Percentiles rank a stretch among this genome's conserved stretches.
Conservation (phyloP, 2,888 invertebrate species). For the Agrenia bidenticulata region DNA sequence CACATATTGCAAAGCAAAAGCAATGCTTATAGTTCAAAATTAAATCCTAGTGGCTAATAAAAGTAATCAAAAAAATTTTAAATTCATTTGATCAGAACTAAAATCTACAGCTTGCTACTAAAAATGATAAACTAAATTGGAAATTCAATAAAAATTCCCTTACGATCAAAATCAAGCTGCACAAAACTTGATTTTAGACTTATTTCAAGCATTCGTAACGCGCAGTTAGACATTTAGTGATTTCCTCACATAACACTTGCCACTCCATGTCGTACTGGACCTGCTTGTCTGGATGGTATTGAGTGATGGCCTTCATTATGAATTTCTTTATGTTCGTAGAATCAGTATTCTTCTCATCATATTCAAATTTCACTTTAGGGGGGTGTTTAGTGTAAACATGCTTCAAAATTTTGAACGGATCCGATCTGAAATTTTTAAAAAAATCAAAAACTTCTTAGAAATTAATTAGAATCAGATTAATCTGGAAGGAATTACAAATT, state of each 20-base stretch:
- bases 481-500: no score
- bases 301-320: conserved; percentile 15
- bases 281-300: conserved; percentile 26
- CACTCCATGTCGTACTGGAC: conserved; percentile 15
- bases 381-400: conserved; percentile 18
- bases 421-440: conserved; percentile 3
- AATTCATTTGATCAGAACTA: no score
- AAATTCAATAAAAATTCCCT: neutral
- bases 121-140: neutral
- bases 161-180: neutral
- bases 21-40: no score
- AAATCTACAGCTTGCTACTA: neutral
- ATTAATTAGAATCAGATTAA: no score
- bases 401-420: conserved; percentile 8
- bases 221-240: conserved; percentile 20
- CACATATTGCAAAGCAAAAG: no score
- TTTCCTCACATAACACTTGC: conserved; percentile 20
- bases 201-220: conserved; percentile 21
- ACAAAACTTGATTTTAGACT: no score
- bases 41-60: no score
- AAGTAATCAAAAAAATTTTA: no score
- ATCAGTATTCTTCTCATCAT: neutral
- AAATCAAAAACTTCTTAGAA: no score
- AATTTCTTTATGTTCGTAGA: neutral
- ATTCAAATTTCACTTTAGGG: conserved; percentile 7